Conservation (phyloP, 2,888 invertebrate species). For the Zaprionus lineosus region DNA sequence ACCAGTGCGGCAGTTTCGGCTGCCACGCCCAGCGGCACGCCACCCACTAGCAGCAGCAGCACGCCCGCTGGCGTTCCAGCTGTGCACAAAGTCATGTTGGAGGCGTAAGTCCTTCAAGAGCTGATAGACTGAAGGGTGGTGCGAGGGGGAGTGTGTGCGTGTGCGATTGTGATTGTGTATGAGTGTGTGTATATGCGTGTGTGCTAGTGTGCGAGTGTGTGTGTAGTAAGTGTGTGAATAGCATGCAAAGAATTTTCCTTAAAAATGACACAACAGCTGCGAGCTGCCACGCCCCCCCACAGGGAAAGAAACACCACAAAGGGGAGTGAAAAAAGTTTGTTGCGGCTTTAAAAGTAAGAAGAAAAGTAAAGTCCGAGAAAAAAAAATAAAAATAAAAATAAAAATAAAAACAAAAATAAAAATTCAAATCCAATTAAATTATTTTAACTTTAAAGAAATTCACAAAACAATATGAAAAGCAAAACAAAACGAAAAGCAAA, state of each 20-base stretch:
- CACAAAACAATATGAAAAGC: constrained; percentile 24
- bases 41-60: constrained; percentile 56
- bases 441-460: constrained; percentile 52
- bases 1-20: constrained; percentile 50
- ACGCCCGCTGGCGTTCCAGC: constrained; percentile 46
- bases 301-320: constrained; percentile 16
- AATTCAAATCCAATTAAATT: constrained; percentile 42
- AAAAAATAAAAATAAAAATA: constrained; percentile 6
- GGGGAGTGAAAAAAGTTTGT: constrained; percentile 23
- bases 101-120: constrained; percentile 84
- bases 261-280: constrained; percentile 9
- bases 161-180: background rate
- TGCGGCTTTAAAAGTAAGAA: constrained; percentile 9
- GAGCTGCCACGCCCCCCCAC: constrained; percentile 9
- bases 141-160: constrained; percentile 6
- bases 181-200: background rate
- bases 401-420: constrained; percentile 7
- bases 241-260: constrained; percentile 41
- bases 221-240: background rate
- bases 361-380: constrained; percentile 21
- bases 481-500: constrained; percentile 6
- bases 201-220: background rate
- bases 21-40: constrained; percentile 53
- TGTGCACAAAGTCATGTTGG: constrained; percentile 86
- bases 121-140: constrained; percentile 20